Percentiles rank a stretch among this genome's conserved stretches.
Conservation (phyloP, 2,113 vertebrate species). For the Corythaeola cristata region DNA sequence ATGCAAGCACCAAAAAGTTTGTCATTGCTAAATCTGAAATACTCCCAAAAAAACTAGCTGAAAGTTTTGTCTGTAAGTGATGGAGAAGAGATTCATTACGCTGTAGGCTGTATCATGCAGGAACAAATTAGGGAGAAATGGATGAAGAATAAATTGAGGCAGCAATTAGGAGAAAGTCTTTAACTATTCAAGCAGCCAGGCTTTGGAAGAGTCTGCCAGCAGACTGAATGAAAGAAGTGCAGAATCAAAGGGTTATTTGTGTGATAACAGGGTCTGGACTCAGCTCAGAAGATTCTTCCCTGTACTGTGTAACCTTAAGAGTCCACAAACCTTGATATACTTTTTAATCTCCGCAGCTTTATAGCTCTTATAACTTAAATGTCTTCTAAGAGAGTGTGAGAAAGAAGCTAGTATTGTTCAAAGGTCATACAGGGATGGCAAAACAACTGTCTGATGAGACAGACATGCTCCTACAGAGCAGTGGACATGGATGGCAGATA, state of each 20-base stretch:
- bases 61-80: background rate
- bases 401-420: background rate
- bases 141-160: background rate
- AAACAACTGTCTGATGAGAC: background rate
- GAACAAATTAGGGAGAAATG: background rate
- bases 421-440: background rate
- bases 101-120: background rate
- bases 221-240: background rate
- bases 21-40: background rate
- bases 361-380: background rate
- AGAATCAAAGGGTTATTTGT: background rate
- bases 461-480: background rate
- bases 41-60: background rate
- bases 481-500: background rate
- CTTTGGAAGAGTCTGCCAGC: background rate
- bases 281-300: background rate
- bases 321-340: background rate
- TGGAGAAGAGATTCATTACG: background rate
- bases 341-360: background rate
- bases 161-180: background rate
- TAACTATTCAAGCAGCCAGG: background rate
- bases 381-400: background rate
- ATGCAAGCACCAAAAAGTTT: background rate
- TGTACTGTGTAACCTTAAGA: background rate
- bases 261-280: background rate